Percentiles rank a stretch among this genome's conserved stretches.
phyloP scores from a whole-genome alignment of 92 coral and sea anemone genomes.

The Epizoanthus scotinus region DNA sequence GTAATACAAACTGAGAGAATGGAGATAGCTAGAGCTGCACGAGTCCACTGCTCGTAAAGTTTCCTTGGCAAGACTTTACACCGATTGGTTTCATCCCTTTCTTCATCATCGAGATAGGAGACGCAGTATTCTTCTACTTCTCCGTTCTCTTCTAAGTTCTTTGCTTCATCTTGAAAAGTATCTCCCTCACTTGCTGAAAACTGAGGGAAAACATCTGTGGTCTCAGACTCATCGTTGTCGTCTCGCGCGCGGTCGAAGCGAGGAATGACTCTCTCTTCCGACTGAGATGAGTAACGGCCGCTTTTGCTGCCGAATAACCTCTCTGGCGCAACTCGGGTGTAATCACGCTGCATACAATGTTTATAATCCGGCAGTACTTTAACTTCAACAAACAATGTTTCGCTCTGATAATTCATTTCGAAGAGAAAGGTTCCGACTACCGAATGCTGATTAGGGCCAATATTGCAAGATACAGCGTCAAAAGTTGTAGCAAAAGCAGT shows the following conservation, averaged over 20 bases:
- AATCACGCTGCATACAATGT: neutral
- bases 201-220: slow-evolving; percentile 22
- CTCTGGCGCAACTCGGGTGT: neutral
- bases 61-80: slow-evolving; percentile 46
- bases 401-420: neutral
- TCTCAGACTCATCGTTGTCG: neutral
- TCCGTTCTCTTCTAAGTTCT: slow-evolving; percentile 13
- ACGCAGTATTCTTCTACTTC: slow-evolving; percentile 22
- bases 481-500: neutral
- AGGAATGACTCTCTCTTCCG: neutral
- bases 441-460: neutral
- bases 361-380: slow-evolving; percentile 2
- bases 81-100: slow-evolving; percentile 13
- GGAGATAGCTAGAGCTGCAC: slow-evolving; percentile 68
- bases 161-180: slow-evolving; percentile 17
- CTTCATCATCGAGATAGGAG: slow-evolving; percentile 56
- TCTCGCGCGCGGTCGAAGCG: neutral
- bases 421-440: neutral
- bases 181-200: neutral
- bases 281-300: neutral
- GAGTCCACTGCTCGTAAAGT: slow-evolving; percentile 65
- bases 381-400: neutral
- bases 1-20: slow-evolving; percentile 48
- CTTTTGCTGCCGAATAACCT: neutral
- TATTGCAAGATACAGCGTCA: neutral